Evolutionary conservation across 2,113 vertebrate genomes (phyloP).

Genomic region (Thunnus maccoyii): DNA sequence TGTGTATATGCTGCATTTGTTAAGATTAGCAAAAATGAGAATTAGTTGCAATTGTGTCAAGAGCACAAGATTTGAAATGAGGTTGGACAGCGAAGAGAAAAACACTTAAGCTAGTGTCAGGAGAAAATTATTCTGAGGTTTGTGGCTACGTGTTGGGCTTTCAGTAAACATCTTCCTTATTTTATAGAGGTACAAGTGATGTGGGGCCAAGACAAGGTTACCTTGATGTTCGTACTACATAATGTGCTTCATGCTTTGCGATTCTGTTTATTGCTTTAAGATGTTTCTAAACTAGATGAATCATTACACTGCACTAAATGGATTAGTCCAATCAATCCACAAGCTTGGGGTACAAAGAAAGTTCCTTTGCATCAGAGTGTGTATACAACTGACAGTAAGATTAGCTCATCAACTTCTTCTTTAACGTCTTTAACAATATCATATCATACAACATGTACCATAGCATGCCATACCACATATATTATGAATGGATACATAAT

Average conservation of each 20-base stretch:
- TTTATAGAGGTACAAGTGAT: not conserved
- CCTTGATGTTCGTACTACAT: not conserved
- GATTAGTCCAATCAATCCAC: not conserved
- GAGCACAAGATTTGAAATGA: not conserved
- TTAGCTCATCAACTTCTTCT: no score
- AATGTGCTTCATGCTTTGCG: constrained; percentile 7
- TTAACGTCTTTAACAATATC: not conserved
- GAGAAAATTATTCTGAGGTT: not conserved
- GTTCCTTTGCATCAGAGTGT: not conserved
- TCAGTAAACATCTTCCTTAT: not conserved
- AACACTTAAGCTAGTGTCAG: not conserved
- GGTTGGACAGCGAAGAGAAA: not conserved
- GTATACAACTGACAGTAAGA: not conserved
- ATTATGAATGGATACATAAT: not conserved
- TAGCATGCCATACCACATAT: not conserved
- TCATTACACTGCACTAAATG: constrained; percentile 20
- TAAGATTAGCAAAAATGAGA: not conserved
- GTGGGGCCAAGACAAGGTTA: not conserved
- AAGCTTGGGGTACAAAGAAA: not conserved
- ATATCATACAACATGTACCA: not conserved
- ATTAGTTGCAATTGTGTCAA: not conserved
- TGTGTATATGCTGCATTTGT: not conserved
- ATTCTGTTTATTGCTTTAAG: not conserved
- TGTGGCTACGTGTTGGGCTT: not conserved
- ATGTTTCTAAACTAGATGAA: constrained; percentile 4